phyloP scores from a whole-genome alignment of 1,140 invertebrate genomes.

The Heterodera schachtii region DNA sequence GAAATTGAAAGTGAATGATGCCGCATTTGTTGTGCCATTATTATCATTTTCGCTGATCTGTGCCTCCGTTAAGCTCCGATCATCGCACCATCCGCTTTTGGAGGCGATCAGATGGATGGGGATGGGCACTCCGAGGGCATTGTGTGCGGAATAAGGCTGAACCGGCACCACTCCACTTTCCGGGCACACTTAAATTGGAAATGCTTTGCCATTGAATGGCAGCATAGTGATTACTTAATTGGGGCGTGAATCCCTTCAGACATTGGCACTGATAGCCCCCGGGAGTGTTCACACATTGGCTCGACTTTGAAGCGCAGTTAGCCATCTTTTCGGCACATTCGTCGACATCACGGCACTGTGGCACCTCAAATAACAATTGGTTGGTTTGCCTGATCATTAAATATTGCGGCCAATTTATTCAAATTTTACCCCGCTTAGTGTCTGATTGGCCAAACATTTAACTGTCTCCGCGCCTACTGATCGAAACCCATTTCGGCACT shows the following conservation, averaged over 20 bases:
- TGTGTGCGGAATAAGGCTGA: slow-evolving; percentile 3
- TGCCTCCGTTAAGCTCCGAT: not conserved
- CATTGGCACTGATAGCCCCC: slow-evolving; percentile 91
- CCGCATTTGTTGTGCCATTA: not conserved
- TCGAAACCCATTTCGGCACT: slow-evolving; percentile 86
- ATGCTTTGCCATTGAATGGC: not conserved
- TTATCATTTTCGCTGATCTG: not conserved
- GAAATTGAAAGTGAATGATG: slow-evolving; percentile 19
- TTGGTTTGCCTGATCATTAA: not conserved
- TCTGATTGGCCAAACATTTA: slow-evolving; percentile 81
- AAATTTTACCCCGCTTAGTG: slow-evolving; percentile 74
- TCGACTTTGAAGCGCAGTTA: slow-evolving; percentile 48
- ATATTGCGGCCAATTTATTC: not conserved
- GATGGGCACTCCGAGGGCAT: slow-evolving; percentile 18
- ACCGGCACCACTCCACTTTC: not conserved
- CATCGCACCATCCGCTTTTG: slow-evolving; percentile 28
- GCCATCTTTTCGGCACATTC: slow-evolving; percentile 78
- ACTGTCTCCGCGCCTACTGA: slow-evolving; percentile 82
- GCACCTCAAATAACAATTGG: slow-evolving; percentile 67
- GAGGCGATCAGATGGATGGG: slow-evolving; percentile 11
- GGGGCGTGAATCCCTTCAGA: slow-evolving; percentile 71
- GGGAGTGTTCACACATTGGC: slow-evolving; percentile 84
- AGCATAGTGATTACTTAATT: slow-evolving; percentile 77
- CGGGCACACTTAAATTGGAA: slow-evolving; percentile 10
- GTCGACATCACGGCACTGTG: slow-evolving; percentile 78